Evolutionary conservation across 2,888 invertebrate species (phyloP).

Genomic region (Xanthostigma xanthostigma): DNA sequence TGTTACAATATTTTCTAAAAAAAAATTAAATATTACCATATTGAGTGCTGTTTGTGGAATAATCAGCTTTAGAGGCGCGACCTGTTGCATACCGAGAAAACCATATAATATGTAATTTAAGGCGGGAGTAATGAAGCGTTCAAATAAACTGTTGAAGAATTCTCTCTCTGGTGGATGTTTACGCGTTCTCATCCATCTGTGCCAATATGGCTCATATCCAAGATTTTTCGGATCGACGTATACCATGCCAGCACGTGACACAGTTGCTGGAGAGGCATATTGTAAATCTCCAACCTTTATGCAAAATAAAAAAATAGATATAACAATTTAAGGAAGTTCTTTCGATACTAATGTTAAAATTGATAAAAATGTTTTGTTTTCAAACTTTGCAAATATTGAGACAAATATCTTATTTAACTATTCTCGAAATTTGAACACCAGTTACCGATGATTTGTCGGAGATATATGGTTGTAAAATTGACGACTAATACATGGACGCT

Average conservation of each 20-base stretch:
- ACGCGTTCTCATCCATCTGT: conserved; percentile 55
- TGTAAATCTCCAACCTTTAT: conserved; percentile 65
- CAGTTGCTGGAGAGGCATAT: conserved; percentile 85
- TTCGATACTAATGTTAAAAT: too few relatives aligned
- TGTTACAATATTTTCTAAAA: too few relatives aligned
- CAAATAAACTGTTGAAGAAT: conserved; percentile 42
- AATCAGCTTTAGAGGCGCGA: conserved; percentile 61
- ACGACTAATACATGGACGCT: too few relatives aligned
- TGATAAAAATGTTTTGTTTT: too few relatives aligned
- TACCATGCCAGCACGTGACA: conserved; percentile 87
- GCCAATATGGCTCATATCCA: conserved; percentile 75
- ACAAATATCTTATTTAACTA: too few relatives aligned
- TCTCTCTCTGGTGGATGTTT: conserved; percentile 31
- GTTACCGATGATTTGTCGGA: too few relatives aligned
- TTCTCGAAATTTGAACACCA: too few relatives aligned
- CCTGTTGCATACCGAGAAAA: conserved; percentile 57
- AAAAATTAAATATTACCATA: conserved; percentile 38
- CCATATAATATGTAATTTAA: conserved; percentile 57
- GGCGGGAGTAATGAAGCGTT: conserved; percentile 57
- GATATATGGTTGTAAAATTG: too few relatives aligned
- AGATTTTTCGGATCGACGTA: conserved; percentile 86
- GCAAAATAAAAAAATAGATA: background rate
- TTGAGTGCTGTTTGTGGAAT: conserved; percentile 76
- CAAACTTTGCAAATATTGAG: too few relatives aligned
- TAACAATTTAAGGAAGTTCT: too few relatives aligned